Percentiles rank a stretch among this genome's conserved stretches.
phyloP scores from a whole-genome alignment of 1,140 invertebrate genomes.

The Drosophila triauraria region DNA sequence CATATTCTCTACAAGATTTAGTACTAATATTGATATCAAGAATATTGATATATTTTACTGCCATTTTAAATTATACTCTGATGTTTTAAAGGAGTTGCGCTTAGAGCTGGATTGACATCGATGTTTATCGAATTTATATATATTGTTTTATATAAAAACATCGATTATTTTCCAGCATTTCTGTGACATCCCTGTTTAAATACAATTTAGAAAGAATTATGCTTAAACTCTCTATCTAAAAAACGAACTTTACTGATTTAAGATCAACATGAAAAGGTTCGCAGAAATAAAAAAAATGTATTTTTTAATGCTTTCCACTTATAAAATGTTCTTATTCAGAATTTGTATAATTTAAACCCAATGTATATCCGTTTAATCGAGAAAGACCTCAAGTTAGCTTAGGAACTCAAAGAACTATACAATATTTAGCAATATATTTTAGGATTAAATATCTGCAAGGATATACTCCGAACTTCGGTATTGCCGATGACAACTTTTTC shows the following conservation, averaged over 20 bases:
- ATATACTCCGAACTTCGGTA: neutral
- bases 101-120: neutral
- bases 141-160: neutral
- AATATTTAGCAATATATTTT: neutral
- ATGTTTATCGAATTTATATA: neutral
- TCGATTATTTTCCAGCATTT: neutral
- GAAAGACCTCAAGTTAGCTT: neutral
- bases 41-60: no score
- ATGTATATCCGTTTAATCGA: no score
- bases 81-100: neutral
- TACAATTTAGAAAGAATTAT: neutral
- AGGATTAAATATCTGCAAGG: conserved; percentile 1
- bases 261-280: no score
- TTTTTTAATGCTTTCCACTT: neutral
- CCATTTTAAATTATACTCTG: no score
- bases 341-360: no score
- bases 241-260: neutral
- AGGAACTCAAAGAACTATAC: neutral
- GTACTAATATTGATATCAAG: no score
- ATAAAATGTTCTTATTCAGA: neutral
- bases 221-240: no score
- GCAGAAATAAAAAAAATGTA: neutral
- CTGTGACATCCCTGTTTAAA: neutral
- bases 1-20: neutral
- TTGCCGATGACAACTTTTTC: conserved; percentile 10